Evolutionary conservation across 2,113 vertebrate genomes (phyloP).

Genomic region (Cathartes aura): DNA sequence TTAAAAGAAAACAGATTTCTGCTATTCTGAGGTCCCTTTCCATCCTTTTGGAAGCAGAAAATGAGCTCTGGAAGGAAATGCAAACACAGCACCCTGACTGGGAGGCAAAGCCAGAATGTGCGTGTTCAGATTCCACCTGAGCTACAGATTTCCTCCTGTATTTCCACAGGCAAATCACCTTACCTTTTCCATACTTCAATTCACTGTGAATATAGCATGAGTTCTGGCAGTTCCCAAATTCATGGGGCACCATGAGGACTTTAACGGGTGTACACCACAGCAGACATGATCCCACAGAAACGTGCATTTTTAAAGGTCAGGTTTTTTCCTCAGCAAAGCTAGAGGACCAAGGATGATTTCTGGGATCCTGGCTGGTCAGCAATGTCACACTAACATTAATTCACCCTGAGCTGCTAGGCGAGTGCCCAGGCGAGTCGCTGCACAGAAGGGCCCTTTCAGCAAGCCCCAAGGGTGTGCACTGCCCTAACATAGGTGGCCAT

Average conservation of each 20-base stretch:
- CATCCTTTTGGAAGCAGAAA: background rate
- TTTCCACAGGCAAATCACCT: background rate
- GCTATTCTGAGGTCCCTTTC: background rate
- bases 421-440: background rate
- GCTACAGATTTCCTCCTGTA: background rate
- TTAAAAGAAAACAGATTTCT: constrained; percentile 17
- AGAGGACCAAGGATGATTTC: background rate
- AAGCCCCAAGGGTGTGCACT: background rate
- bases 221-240: background rate
- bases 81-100: background rate
- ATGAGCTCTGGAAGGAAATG: background rate
- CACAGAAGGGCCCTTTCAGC: background rate
- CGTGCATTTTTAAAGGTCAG: background rate
- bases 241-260: background rate
- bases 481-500: background rate
- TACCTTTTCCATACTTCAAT: background rate
- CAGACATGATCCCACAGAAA: background rate
- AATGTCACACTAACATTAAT: background rate
- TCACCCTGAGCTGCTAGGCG: background rate
- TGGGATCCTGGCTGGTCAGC: background rate
- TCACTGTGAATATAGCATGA: background rate
- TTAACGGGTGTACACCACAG: background rate
- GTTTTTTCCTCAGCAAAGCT: background rate
- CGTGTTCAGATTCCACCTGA: background rate
- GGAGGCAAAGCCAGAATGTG: background rate